Base-by-base conservation (phyloP, 2,888 invertebrate genomes). In the Neoscelio sp. region DNA sequence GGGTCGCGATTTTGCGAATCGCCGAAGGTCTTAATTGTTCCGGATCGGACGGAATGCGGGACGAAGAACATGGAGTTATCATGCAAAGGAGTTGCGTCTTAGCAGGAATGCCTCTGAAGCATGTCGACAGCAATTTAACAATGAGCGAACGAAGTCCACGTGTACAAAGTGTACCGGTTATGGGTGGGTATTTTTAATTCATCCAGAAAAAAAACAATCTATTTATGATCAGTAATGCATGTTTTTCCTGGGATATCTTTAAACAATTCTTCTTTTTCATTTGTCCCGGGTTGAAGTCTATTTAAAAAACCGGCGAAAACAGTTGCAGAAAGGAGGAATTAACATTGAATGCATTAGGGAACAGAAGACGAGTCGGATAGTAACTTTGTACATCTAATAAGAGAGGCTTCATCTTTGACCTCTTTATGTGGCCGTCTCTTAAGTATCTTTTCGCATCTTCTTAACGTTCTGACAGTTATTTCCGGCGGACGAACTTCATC, bases 1-100 rank as follows among this genome's bases (percentile, higher is more conserved):
- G 98, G 0, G 96, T 99, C 2, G 96, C 96, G 0, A 96, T 99
- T 81, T 91, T 99, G 4, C 94, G 98, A 17, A 92, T 98, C 20
- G 92, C 94, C 0, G 95, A 95, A 83, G 99, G 99, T 0, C 91
- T 99, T 62, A 97, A 98, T 91, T 96, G 94, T 89, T 93, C 94
- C 3, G 91, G 91, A 83, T 83, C 81, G 44, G 86, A 83, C 30
- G 83, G 84, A 6, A 83, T 83, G n/a, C 82, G 83, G 10, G 87
- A 88, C 17, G 89, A 90, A 1, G 90, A 90, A 28, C 85, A 87
- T 1, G 85, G 85, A 1, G 70, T 52, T 17, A 76, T 89, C n/a
- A 87, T 87, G 1, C 90, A 89, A 78, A 90, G 90, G 67, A 90
- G 86, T 58, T 89, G 87, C 70, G 89, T 90, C 74, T 82, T 90